phyloP scores from a whole-genome alignment of 1,140 invertebrate genomes.

The Drosophila carrolli region DNA sequence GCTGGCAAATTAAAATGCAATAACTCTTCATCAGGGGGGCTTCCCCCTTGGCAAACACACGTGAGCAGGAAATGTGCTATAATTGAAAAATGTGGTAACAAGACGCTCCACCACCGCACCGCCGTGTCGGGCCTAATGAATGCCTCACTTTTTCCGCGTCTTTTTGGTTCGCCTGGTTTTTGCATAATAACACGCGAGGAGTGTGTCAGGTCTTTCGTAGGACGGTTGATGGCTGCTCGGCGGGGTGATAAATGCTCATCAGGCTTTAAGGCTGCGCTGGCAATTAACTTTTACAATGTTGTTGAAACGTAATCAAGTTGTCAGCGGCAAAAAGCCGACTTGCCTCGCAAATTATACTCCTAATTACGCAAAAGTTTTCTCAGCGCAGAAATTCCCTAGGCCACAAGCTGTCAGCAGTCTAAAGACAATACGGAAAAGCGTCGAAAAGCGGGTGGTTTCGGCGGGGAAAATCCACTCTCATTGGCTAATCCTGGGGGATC shows the following conservation, averaged over 20 bases:
- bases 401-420: conserved; percentile 64
- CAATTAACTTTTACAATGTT: conserved; percentile 83
- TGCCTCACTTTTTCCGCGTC: conserved; percentile 64
- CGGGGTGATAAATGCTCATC: conserved; percentile 80
- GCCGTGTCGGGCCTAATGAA: conserved; percentile 77
- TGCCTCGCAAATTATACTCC: conserved; percentile 67
- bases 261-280: conserved; percentile 75
- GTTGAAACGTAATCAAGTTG: conserved; percentile 82
- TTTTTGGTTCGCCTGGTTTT: conserved; percentile 34
- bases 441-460: conserved; percentile 4
- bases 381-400: conserved; percentile 54
- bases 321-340: conserved; percentile 55
- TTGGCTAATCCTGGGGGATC: conserved; percentile 72
- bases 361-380: conserved; percentile 71
- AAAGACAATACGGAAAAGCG: conserved; percentile 13
- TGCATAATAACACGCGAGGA: conserved; percentile 54
- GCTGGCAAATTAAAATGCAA: conserved; percentile 82
- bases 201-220: conserved; percentile 29
- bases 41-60: conserved; percentile 14
- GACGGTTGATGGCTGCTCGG: conserved; percentile 7
- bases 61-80: conserved; percentile 74
- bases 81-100: conserved; percentile 84
- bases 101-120: conserved; percentile 52
- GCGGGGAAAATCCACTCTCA: conserved; percentile 41
- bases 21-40: conserved; percentile 78